Conservation (phyloP, 2,113 vertebrate genomes). For the Zosterops japonicus region DNA sequence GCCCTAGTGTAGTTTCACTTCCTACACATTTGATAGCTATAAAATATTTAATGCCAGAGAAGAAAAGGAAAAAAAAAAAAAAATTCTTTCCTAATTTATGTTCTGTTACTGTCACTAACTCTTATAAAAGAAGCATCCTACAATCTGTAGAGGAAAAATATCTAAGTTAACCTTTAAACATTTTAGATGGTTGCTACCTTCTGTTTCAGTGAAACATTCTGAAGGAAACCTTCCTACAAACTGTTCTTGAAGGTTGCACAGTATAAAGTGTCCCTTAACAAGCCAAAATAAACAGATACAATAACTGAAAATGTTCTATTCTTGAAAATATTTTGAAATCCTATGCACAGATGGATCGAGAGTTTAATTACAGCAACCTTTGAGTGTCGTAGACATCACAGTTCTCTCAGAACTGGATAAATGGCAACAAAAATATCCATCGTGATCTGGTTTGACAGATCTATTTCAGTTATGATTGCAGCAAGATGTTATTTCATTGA, state of each 20-base stretch:
- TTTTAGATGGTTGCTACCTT: background rate
- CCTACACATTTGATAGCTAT: background rate
- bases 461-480: conserved; percentile 6
- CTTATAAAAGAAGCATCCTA: background rate
- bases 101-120: background rate
- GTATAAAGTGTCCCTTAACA: conserved; percentile 47
- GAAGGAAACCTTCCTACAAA: conserved; percentile 23
- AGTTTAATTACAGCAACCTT: conserved; percentile 69
- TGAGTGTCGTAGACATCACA: conserved; percentile 27
- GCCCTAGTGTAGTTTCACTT: background rate
- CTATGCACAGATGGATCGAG: conserved; percentile 69
- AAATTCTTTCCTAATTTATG: background rate
- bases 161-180: conserved; percentile 13
- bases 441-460: conserved; percentile 21
- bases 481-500: conserved; percentile 43
- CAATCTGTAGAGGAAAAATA: background rate
- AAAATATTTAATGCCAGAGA: background rate
- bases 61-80: background rate
- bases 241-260: conserved; percentile 23
- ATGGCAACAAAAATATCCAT: conserved; percentile 48
- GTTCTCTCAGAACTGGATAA: conserved; percentile 51
- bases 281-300: conserved; percentile 56
- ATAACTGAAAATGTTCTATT: conserved; percentile 55
- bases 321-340: conserved; percentile 67
- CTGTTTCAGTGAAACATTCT: background rate